phyloP scores from a whole-genome alignment of 1,140 invertebrate genomes.

The Dinothrombium tinctorium region DNA sequence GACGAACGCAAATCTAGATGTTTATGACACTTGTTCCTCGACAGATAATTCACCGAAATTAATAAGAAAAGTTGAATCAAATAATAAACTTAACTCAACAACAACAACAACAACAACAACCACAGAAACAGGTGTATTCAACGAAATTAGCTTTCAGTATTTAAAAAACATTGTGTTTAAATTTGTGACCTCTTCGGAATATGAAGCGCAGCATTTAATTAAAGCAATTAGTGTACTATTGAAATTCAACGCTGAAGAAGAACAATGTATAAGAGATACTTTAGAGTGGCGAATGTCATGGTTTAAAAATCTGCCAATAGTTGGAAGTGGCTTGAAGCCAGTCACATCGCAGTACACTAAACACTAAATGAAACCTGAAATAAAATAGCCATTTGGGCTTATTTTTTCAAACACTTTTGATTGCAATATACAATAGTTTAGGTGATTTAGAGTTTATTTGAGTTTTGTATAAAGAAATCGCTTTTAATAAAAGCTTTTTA shows the following conservation, averaged over 20 bases:
- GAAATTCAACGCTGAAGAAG: neutral
- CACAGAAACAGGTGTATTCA: neutral
- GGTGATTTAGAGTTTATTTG: neutral
- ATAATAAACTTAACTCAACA: neutral
- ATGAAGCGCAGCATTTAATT: constrained; percentile 2
- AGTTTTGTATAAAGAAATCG: neutral
- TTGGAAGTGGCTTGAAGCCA: constrained; percentile 1
- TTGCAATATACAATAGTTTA: neutral
- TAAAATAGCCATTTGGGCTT: neutral
- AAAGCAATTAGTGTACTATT: constrained; percentile 1
- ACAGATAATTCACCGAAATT: neutral
- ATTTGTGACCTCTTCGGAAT: neutral
- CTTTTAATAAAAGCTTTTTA: neutral
- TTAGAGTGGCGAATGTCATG: neutral
- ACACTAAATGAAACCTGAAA: neutral
- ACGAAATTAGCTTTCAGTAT: constrained; percentile 3
- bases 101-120: neutral
- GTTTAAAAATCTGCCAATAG: neutral
- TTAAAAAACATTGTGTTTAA: neutral
- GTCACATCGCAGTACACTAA: neutral
- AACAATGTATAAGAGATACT: neutral
- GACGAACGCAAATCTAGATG: neutral
- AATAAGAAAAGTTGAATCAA: neutral
- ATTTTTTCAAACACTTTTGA: neutral
- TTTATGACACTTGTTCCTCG: neutral